Conservation (phyloP, 2,888 invertebrate genomes). For the Pecten maximus region DNA sequence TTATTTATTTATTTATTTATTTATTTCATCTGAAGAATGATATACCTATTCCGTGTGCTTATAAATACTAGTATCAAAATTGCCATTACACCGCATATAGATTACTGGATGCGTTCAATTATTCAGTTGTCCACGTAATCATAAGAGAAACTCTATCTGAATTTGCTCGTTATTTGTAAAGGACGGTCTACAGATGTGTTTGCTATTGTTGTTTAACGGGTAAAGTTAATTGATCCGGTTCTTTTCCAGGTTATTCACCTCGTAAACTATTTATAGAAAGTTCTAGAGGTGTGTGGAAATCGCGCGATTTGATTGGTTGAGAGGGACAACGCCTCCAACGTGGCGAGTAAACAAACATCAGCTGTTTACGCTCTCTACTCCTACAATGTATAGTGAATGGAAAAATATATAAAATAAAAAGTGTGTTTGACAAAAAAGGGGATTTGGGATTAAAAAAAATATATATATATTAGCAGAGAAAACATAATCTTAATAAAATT, state of each 20-base stretch:
- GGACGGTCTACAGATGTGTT: not conserved
- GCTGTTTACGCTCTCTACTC: not conserved
- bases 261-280: not conserved
- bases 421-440: not conserved
- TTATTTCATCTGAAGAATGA: too few relatives aligned
- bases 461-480: not conserved
- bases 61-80: not conserved
- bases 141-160: not conserved
- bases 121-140: not conserved
- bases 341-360: not conserved
- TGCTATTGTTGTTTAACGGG: not conserved
- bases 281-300: constrained; percentile 57
- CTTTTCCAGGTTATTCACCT: not conserved
- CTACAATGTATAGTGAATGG: not conserved
- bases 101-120: not conserved
- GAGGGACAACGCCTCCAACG: constrained; percentile 49
- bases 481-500: too few relatives aligned
- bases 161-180: not conserved
- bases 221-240: not conserved
- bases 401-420: too few relatives aligned
- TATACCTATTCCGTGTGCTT: not conserved
- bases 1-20: too few relatives aligned
- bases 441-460: not conserved
- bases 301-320: constrained; percentile 56
- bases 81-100: not conserved